phyloP scores from a whole-genome alignment of 2,888 invertebrate genomes.

The Caenorhabditis sp. region DNA sequence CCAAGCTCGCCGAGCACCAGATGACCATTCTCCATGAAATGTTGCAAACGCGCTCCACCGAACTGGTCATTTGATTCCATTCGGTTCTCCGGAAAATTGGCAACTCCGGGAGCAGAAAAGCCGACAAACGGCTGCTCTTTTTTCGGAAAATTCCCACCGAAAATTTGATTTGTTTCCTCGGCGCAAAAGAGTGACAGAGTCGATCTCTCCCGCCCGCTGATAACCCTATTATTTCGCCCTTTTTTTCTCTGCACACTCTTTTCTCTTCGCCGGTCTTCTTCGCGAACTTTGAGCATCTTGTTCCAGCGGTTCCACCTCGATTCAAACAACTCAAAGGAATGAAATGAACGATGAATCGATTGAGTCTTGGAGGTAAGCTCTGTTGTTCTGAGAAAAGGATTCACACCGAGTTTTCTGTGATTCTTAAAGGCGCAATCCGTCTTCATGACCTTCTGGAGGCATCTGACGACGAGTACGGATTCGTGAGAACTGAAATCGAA shows the following conservation, averaged over 20 bases:
- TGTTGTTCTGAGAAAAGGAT: too few species aligned
- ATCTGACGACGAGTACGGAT: constrained; percentile 65
- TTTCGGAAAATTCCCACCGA: not conserved
- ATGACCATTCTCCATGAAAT: too few species aligned
- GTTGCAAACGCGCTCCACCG: constrained; percentile 30
- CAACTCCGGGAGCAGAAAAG: not conserved
- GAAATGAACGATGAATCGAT: constrained; percentile 43
- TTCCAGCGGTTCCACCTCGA: constrained; percentile 2
- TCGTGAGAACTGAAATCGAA: constrained; percentile 56
- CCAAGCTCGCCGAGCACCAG: too few species aligned
- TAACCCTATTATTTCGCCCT: constrained; percentile 29
- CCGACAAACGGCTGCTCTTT: not conserved
- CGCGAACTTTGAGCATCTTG: not conserved
- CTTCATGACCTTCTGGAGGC: constrained; percentile 65
- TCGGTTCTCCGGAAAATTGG: not conserved
- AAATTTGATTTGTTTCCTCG: constrained; percentile 19
- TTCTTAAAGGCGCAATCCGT: constrained; percentile 60
- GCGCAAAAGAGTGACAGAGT: too few species aligned
- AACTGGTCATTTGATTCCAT: constrained; percentile 45
- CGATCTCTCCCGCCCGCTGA: constrained; percentile 22
- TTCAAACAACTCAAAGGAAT: not conserved
- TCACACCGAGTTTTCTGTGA: not conserved
- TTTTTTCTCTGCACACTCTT: constrained; percentile 24
- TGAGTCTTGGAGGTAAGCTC: constrained; percentile 50
- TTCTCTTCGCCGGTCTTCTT: not conserved